Conservation (phyloP, 1,140 invertebrate species). For the Zeugodacus cucurbitae region DNA sequence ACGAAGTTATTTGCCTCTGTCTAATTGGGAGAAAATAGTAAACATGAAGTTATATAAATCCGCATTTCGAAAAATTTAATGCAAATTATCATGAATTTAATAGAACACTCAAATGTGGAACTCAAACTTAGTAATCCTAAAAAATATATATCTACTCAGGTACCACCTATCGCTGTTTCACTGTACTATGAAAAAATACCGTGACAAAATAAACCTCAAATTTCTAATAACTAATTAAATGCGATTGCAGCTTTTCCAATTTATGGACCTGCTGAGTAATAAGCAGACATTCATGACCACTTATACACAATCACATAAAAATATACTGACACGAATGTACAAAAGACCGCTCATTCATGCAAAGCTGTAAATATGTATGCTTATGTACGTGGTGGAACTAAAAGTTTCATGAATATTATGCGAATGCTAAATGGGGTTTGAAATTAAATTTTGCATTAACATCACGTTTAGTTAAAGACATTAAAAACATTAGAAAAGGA, state of each 20-base stretch:
- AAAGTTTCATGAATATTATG: not conserved
- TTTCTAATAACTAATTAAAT: slow-evolving; percentile 33
- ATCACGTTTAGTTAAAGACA: slow-evolving; percentile 12
- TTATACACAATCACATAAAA: not conserved
- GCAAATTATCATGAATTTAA: too few relatives aligned
- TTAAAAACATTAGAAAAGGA: not conserved
- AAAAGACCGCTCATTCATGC: not conserved
- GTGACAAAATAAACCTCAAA: slow-evolving; percentile 11
- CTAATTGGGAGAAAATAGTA: too few relatives aligned
- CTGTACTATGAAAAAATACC: slow-evolving; percentile 2
- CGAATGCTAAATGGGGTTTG: slow-evolving; percentile 1
- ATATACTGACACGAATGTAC: not conserved
- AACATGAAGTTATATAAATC: too few relatives aligned
- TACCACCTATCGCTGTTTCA: not conserved
- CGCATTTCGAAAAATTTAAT: too few relatives aligned
- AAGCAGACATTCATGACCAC: not conserved
- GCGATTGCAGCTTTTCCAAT: slow-evolving; percentile 34
- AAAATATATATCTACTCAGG: too few relatives aligned
- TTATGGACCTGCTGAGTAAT: not conserved
- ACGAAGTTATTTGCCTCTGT: too few relatives aligned
- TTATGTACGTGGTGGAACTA: not conserved
- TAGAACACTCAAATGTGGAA: too few relatives aligned
- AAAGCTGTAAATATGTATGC: not conserved
- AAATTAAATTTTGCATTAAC: slow-evolving; percentile 18
- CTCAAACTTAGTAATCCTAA: too few relatives aligned